Base-by-base conservation (phyloP, 2,113 vertebrate species). In the Hippoglossus stenolepis region DNA sequence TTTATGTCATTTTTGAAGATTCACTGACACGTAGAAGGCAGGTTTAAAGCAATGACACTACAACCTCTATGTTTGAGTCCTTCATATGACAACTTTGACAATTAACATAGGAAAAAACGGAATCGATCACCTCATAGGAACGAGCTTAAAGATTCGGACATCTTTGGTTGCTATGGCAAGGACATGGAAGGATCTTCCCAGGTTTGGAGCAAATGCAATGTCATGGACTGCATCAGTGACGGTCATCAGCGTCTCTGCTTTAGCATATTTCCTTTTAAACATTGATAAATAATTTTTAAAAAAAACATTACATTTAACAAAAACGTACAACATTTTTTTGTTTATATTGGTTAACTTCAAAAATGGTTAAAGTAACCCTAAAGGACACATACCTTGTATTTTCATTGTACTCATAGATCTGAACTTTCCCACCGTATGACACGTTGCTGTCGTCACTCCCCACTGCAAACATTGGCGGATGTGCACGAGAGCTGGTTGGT, bases 361-460 rank as follows among this genome's bases (percentile, higher is more conserved):
- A 3, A 24, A 7, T 24, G 5, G 13, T 23, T 49, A 2, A 57
- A 3, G 38, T 17, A 74, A 6, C 31, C 47, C 18, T 15, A 40
- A 6, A 43, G 17, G 6, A 60, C 10, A 80, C 87, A 18, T 31
- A 98, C 98, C 98, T 96, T 75, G 97, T 99, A 74, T 98, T 99
- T 93, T 99, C 98, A 0, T 97, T 99, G 85, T 99, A 99, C 89
- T 99, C 98, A 8, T 98, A 99, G 85, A 99, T 96, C 87, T 99
- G 98, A 80, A 99, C 98, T 89, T 99, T 99, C 72, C 98, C 97
- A 75, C 96, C 93, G 62, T 96, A 95, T 3, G 96, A 95, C 49
- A 96, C 94, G 28, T 96, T 98, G 81, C 90, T 95, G 91, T 99
- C 98, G 58, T 99, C 98, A 69, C 98, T 99, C 78, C 98, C 98